Percentiles rank a stretch among this genome's conserved stretches.
Conservation (phyloP, 2,113 vertebrate genomes). For the Triplophysa dalaica region DNA sequence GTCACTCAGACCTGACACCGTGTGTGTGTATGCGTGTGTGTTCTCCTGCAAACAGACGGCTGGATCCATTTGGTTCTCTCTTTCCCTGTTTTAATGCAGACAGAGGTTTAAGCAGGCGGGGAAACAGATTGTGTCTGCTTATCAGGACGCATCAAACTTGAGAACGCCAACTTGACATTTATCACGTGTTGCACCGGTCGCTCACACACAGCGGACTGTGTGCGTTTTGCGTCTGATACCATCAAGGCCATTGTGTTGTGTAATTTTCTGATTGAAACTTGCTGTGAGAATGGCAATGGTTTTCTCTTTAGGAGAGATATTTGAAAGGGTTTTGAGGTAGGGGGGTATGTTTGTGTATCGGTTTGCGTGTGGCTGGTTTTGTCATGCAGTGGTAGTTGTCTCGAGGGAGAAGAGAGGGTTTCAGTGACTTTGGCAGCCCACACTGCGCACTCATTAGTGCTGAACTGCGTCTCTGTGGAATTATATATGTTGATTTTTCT, state of each 20-base stretch:
- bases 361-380: constrained; percentile 11
- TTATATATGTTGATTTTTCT: constrained; percentile 49
- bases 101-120: constrained; percentile 33
- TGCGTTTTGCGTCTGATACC: constrained; percentile 20
- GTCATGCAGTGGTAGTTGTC: constrained; percentile 29
- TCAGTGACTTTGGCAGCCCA: constrained; percentile 47
- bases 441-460: constrained; percentile 46
- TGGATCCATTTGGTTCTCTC: constrained; percentile 30
- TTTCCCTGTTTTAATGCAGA: constrained; percentile 42
- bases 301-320: constrained; percentile 23
- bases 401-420: constrained; percentile 41
- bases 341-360: not conserved
- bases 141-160: constrained; percentile 43
- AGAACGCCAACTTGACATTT: constrained; percentile 28
- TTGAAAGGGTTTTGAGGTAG: not conserved
- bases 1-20: constrained; percentile 39
- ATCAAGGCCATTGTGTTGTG: constrained; percentile 13
- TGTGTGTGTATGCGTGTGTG: constrained; percentile 28
- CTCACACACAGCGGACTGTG: constrained; percentile 1
- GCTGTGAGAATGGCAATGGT: not conserved
- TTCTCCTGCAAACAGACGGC: constrained; percentile 26
- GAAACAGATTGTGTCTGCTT: constrained; percentile 45
- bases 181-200: constrained; percentile 26
- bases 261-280: constrained; percentile 12
- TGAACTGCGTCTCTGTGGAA: constrained; percentile 44